phyloP scores from a whole-genome alignment of 2,113 vertebrate genomes.

The Larimichthys crocea region DNA sequence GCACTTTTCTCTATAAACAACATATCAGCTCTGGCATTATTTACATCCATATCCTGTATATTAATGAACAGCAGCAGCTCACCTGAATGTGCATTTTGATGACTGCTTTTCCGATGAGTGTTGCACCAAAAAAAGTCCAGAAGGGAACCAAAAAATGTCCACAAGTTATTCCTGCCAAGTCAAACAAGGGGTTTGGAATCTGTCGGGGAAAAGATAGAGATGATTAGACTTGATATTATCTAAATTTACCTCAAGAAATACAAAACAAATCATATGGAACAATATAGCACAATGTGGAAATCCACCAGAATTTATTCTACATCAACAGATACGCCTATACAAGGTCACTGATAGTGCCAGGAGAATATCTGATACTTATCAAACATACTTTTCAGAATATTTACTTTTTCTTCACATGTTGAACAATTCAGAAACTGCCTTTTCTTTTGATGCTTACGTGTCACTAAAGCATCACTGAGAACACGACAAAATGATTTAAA shows the following conservation, averaged over 20 bases:
- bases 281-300: neutral
- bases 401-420: neutral
- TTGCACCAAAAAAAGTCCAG: slow-evolving; percentile 94
- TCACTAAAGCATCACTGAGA: neutral
- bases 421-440: neutral
- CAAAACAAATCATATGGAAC: neutral
- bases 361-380: neutral
- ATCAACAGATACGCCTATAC: neutral
- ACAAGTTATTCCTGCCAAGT: slow-evolving; percentile 91
- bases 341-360: neutral
- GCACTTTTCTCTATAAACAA: neutral
- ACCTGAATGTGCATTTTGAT: slow-evolving; percentile 95
- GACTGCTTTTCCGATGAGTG: slow-evolving; percentile 90
- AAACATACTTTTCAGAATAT: neutral
- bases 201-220: slow-evolving; percentile 44
- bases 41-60: neutral
- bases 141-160: slow-evolving; percentile 92
- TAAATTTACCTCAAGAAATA: neutral
- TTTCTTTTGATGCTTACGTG: neutral
- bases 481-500: neutral
- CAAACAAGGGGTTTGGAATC: slow-evolving; percentile 92
- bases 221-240: neutral
- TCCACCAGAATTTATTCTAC: neutral
- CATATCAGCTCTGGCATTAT: neutral
- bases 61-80: slow-evolving; percentile 61